Conservation (phyloP, 2,113 vertebrate genomes). For the Tupaia chinensis region DNA sequence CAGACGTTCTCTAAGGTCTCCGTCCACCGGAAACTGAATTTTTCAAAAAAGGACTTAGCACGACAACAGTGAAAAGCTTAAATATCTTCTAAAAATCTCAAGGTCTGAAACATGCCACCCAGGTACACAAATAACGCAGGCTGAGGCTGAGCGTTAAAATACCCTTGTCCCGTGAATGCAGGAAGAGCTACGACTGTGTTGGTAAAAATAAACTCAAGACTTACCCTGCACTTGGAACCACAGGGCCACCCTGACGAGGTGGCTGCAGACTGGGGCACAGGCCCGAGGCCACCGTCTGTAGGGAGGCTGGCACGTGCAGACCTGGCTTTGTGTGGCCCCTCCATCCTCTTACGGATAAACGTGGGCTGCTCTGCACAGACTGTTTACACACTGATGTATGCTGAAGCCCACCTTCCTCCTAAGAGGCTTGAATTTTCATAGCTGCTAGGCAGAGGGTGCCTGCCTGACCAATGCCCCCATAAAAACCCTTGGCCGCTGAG, state of each 20-base stretch:
- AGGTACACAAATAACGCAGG: background rate
- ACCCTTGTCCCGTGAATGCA: accelerated
- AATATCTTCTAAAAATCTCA: background rate
- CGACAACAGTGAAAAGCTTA: background rate
- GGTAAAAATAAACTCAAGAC: background rate
- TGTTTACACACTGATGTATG: background rate
- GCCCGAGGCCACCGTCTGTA: background rate
- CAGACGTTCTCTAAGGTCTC: background rate
- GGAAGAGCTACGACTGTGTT: background rate
- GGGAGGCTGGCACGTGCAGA: background rate
- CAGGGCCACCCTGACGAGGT: background rate
- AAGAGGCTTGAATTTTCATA: background rate
- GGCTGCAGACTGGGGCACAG: background rate
- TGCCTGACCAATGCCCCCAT: accelerated
- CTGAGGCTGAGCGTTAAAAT: background rate
- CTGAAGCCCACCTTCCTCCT: background rate
- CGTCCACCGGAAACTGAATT: background rate
- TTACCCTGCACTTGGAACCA: background rate
- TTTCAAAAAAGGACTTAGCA: background rate
- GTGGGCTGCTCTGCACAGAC: accelerated
- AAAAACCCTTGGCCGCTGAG: background rate
- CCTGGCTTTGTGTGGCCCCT: background rate
- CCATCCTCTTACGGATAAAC: background rate
- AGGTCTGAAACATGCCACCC: background rate
- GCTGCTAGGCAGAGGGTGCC: background rate